These are phyloP conservation scores for Pelecanus crispus DNA, from an alignment of 2,113 vertebrate genomes.

Conservation along the genomic window DNA sequence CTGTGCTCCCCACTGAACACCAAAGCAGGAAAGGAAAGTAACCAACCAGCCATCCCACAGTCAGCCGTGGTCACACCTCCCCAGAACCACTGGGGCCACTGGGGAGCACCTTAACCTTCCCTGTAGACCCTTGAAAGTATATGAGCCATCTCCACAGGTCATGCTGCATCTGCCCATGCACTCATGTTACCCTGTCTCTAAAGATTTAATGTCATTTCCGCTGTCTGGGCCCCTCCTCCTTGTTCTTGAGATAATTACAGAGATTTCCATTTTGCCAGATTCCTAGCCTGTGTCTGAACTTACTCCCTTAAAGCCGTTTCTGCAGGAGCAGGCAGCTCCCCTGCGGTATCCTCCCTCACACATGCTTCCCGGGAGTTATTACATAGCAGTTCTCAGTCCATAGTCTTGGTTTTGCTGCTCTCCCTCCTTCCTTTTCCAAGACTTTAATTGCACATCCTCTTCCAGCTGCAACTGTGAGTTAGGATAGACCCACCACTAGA, in stretches of 20 bases:
- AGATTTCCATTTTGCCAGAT: conserved; percentile 24
- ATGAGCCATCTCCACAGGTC: not conserved
- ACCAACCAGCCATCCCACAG: not conserved
- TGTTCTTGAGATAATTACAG: conserved; percentile 6
- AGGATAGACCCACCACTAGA: not conserved
- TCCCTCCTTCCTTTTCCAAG: not conserved
- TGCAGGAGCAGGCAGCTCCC: not conserved
- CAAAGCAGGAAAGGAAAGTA: not conserved
- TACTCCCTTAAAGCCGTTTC: not conserved
- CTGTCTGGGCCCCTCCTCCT: conserved; percentile 27
- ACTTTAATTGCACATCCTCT: not conserved
- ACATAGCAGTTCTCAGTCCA: not conserved
- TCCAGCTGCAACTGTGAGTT: conserved; percentile 14
- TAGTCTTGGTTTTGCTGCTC: not conserved
- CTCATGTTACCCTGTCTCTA: not conserved
- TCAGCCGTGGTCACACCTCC: not conserved
- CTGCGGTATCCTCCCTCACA: not conserved
- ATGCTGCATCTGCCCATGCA: not conserved
- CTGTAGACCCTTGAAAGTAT: not conserved
- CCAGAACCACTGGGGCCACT: not conserved
- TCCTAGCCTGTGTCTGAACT: conserved; percentile 14
- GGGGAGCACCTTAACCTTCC: not conserved
- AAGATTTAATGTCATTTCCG: not conserved
- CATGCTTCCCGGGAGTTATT: not conserved
- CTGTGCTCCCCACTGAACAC: accelerated